Evolutionary conservation across 2,888 invertebrate genomes (phyloP).

Genomic region (Polyommatus icarus): DNA sequence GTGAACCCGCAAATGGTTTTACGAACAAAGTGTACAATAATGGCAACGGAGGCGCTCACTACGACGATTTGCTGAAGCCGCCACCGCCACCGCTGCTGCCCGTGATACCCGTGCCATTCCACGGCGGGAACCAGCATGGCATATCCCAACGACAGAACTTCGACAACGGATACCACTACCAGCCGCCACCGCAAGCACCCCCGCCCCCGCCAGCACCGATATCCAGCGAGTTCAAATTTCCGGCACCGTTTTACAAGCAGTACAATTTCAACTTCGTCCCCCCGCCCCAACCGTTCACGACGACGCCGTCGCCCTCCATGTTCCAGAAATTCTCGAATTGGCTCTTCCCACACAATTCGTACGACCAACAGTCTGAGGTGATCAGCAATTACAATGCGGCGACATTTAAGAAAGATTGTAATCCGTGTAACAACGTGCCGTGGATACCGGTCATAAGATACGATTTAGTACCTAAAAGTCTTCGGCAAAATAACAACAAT

Average conservation of each 20-base stretch:
- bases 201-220: constrained; percentile 45
- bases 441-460: constrained; percentile 87
- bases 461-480: constrained; percentile 64
- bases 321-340: constrained; percentile 82
- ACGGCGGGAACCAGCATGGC: constrained; percentile 48
- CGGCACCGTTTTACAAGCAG: constrained; percentile 72
- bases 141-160: constrained; percentile 61
- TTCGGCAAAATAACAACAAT: constrained; percentile 47
- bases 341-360: constrained; percentile 77
- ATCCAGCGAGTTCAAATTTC: constrained; percentile 64
- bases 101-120: constrained; percentile 67
- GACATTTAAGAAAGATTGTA: constrained; percentile 82
- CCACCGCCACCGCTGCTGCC: constrained; percentile 66
- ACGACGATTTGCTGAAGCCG: constrained; percentile 67
- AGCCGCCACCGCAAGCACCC: constrained; percentile 52
- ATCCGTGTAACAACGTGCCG: constrained; percentile 89
- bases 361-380: constrained; percentile 48
- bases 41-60: constrained; percentile 55
- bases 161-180: constrained; percentile 62
- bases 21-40: constrained; percentile 44
- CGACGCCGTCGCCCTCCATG: constrained; percentile 74
- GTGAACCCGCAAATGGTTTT: constrained; percentile 56
- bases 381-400: constrained; percentile 52
- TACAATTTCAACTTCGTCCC: constrained; percentile 74
- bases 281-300: constrained; percentile 66